Base-by-base conservation (phyloP, 2,888 invertebrate genomes). In the Agrochola lychnidis region DNA sequence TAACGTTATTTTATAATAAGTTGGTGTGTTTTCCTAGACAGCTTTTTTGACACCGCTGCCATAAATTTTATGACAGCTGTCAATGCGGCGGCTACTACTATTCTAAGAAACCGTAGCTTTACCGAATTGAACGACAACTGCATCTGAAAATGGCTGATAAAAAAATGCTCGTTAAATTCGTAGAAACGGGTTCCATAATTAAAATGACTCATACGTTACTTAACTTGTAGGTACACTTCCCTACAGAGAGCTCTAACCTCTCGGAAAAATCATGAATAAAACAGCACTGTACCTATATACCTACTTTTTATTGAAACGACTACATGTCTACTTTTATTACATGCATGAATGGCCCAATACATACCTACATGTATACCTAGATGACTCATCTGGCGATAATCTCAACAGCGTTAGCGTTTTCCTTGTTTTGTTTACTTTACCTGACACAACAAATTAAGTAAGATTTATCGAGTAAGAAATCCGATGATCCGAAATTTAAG, bases 341-440 rank as follows among this genome's bases (percentile, higher is more conserved):
- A 75, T 73, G 61, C 74, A 78, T 83, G 83, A 83, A 82, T 85
- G 74, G 82, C 57, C 70, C 61, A 85, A 74, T 81, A 72, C 62
- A 69, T 74, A 74, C 40, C 25, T 74, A 62, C 51, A 48, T 56
- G 7, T 56, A 56, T 40, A 74, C n/a, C n/a, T n/a, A 30, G 30
- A 56, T 72, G 74, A 78, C 82, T 78, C 85, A 83, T 75, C 69
- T 45, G 45, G 56, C 69, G 30, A 74, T 67, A 85, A 68, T 75
- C 69, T 67, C 66, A 57, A 62, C 45, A 74, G 30, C 12, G 45
- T 69, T 16, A 12, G 36, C 10, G 70, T 85, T 83, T 85, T 83
- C 77, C 83, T 85, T 62, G 45, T 85, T 57, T 42, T 51, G 30
- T 70, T 77, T 73, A 73, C 7, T 25, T 71, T 66, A 62, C 59